Evolutionary conservation across 2,888 invertebrate species (phyloP).

Genomic region (Pollenia labialis): DNA sequence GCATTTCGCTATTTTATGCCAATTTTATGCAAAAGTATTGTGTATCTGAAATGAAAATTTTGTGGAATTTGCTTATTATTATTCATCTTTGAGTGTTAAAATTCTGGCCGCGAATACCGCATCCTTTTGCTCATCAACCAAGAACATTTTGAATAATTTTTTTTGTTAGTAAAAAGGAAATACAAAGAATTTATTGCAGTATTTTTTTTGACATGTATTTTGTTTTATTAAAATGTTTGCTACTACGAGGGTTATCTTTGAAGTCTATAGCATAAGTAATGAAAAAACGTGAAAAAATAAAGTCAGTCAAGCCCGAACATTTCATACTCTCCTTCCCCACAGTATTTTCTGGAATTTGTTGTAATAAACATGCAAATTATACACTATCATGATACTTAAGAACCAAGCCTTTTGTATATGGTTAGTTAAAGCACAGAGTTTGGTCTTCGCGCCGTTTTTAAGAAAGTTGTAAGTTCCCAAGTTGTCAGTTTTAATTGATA

Average conservation of each 20-base stretch:
- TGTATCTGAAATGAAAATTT: constrained; percentile 32
- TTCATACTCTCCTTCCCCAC: too few relatives aligned
- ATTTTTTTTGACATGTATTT: constrained; percentile 11
- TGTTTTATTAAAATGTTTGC: constrained; percentile 36
- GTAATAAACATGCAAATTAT: too few relatives aligned
- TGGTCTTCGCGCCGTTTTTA: too few relatives aligned
- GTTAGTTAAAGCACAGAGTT: too few relatives aligned
- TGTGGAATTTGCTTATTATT: constrained; percentile 18
- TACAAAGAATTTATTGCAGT: background rate
- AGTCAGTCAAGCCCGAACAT: too few relatives aligned
- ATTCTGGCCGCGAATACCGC: constrained; percentile 51
- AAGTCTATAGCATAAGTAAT: too few relatives aligned
- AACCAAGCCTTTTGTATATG: too few relatives aligned
- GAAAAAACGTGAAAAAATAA: too few relatives aligned
- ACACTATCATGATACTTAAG: too few relatives aligned
- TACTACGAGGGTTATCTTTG: background rate
- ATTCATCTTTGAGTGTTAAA: constrained; percentile 48
- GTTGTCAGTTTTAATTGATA: too few relatives aligned
- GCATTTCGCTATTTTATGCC: constrained; percentile 20
- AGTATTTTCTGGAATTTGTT: too few relatives aligned
- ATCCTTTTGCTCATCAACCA: constrained; percentile 29
- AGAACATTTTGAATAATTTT: background rate
- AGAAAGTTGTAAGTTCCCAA: too few relatives aligned
- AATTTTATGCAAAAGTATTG: constrained; percentile 14
- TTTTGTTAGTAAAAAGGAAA: background rate